A percentile compares a stretch with the other conserved stretches of the same genome.
phyloP scores from a whole-genome alignment of 1,140 invertebrate species.

The Lucilia sericata region DNA sequence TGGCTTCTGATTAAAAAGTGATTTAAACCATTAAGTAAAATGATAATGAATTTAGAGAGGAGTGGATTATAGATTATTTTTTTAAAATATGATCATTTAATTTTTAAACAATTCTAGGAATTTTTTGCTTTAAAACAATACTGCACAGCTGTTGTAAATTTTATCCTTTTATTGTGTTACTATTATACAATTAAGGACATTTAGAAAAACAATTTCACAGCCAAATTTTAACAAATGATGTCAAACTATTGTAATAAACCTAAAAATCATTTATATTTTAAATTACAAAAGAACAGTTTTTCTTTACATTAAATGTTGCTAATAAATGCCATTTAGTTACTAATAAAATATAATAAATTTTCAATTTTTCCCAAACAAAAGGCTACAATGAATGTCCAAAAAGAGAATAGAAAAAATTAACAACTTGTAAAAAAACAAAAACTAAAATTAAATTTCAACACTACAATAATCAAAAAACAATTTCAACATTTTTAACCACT shows the following conservation, averaged over 20 bases:
- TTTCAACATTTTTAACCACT: not conserved
- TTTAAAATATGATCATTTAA: too few relatives aligned
- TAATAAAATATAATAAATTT: constrained; percentile 46
- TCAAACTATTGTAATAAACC: too few relatives aligned
- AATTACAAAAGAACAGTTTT: not conserved
- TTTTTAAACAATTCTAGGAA: too few relatives aligned
- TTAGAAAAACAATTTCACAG: not conserved
- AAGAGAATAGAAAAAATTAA: not conserved
- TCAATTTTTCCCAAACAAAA: not conserved
- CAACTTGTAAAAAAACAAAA: not conserved
- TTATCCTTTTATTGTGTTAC: too few relatives aligned
- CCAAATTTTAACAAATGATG: not conserved
- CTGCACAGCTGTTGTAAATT: too few relatives aligned
- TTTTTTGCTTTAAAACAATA: too few relatives aligned
- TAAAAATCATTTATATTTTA: not conserved
- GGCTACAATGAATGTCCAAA: too few relatives aligned
- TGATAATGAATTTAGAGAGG: too few relatives aligned
- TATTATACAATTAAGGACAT: not conserved
- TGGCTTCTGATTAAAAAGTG: too few relatives aligned
- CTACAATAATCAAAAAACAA: constrained; percentile 32
- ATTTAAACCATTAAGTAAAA: too few relatives aligned
- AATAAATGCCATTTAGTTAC: constrained; percentile 51
- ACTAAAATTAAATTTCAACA: constrained; percentile 20
- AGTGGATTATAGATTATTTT: too few relatives aligned
- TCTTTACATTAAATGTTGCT: constrained; percentile 52